Conservation (phyloP, 2,888 invertebrate species). For the Venustoraphidia nigricollis region DNA sequence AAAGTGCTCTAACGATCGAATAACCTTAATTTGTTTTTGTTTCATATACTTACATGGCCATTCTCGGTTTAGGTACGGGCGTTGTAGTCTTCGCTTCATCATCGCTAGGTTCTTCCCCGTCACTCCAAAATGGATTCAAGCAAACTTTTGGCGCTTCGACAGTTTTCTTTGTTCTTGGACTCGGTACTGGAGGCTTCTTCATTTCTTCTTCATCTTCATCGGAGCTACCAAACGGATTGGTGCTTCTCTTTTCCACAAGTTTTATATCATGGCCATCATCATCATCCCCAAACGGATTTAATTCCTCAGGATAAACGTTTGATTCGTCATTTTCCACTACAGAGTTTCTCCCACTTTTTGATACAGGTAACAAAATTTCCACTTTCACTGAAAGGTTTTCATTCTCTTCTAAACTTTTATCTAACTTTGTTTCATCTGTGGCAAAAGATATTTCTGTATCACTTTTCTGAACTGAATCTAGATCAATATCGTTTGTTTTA, state of each 20-base stretch:
- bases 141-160: slow-evolving; percentile 29
- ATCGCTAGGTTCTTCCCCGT: slow-evolving; percentile 48
- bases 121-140: slow-evolving; percentile 60
- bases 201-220: slow-evolving; percentile 24
- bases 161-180: slow-evolving; percentile 10
- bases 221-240: slow-evolving; percentile 56
- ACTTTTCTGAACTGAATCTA: background rate
- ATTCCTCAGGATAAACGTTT: slow-evolving; percentile 51
- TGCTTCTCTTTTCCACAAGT: slow-evolving; percentile 21
- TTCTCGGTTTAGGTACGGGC: slow-evolving; percentile 33
- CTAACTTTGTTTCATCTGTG: slow-evolving; percentile 18
- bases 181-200: slow-evolving; percentile 10
- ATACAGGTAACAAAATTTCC: slow-evolving; percentile 5
- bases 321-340: slow-evolving; percentile 4
- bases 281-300: slow-evolving; percentile 74
- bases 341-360: background rate
- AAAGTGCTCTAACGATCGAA: no score
- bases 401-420: slow-evolving; percentile 17
- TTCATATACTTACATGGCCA: slow-evolving; percentile 22
- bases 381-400: slow-evolving; percentile 9
- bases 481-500: slow-evolving; percentile 28
- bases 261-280: slow-evolving; percentile 25
- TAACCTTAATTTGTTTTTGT: no score
- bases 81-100: slow-evolving; percentile 22
- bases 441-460: slow-evolving; percentile 29